These are phyloP conservation scores for Triplophysa dalaica DNA, from an alignment of 2,113 vertebrate species.

Conservation along the genomic window DNA sequence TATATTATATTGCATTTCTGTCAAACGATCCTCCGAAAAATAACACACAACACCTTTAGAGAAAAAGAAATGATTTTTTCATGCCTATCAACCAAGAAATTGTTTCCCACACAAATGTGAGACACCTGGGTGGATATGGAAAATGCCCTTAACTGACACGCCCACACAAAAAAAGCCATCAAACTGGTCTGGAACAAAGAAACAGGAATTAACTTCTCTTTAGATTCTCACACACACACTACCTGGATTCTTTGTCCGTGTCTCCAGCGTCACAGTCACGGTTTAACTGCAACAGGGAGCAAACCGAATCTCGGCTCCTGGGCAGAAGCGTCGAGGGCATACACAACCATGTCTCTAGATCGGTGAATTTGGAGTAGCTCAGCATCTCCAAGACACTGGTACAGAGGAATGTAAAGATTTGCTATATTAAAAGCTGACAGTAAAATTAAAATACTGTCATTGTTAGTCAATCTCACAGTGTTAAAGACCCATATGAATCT, in stretches of 20 bases:
- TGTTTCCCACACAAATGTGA: background rate
- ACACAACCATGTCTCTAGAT: constrained; percentile 80
- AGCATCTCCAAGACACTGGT: constrained; percentile 79
- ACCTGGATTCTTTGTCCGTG: constrained; percentile 50
- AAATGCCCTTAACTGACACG: constrained; percentile 3
- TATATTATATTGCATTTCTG: no score
- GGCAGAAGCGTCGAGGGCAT: constrained; percentile 76
- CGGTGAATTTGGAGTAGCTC: constrained; percentile 76
- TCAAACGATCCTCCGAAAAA: no score
- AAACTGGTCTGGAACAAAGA: constrained; percentile 30
- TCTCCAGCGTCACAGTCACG: constrained; percentile 64
- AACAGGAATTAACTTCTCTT: background rate
- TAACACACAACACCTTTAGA: no score
- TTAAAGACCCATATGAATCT: background rate
- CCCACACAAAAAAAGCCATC: constrained; percentile 2
- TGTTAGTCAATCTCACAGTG: no score
- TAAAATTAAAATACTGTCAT: background rate
- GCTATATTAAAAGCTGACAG: background rate
- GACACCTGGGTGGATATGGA: constrained; percentile 2
- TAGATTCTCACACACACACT: background rate
- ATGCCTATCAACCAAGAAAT: background rate
- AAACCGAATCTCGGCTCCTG: constrained; percentile 57
- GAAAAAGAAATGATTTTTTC: background rate
- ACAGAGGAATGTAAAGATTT: background rate
- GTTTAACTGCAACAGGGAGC: constrained; percentile 57